Percentiles rank a stretch among this genome's conserved stretches.
Conservation (phyloP, 2,113 vertebrate genomes). For the Rallus limicola region DNA sequence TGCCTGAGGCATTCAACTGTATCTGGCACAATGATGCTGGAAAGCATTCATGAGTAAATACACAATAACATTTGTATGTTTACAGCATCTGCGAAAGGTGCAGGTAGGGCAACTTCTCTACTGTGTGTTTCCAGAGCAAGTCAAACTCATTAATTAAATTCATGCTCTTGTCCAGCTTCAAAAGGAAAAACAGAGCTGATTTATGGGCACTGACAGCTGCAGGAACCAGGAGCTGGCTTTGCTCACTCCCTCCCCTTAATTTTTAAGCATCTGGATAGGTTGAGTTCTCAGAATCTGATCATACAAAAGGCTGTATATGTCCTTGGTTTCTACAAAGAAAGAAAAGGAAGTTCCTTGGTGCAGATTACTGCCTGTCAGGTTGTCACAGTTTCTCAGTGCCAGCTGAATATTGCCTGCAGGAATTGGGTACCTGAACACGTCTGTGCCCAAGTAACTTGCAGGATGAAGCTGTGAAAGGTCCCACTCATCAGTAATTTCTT, state of each 20-base stretch:
- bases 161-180: constrained; percentile 12
- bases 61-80: constrained; percentile 21
- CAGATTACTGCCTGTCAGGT: not conserved
- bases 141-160: constrained; percentile 52
- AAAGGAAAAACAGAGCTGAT: constrained; percentile 26
- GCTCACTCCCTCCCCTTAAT: not conserved
- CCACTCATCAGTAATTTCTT: not conserved
- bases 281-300: not conserved
- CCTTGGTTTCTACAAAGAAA: not conserved
- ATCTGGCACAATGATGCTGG: constrained; percentile 11
- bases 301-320: not conserved
- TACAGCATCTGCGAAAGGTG: constrained; percentile 27
- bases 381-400: not conserved
- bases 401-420: not conserved
- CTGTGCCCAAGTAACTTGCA: not conserved
- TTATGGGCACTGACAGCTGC: constrained; percentile 10
- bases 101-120: not conserved
- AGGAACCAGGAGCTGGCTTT: not conserved
- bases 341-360: not conserved
- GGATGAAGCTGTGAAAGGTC: not conserved
- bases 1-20: constrained; percentile 18
- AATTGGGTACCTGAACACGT: not conserved
- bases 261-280: constrained; percentile 4
- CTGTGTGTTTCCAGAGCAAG: constrained; percentile 34
- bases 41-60: not conserved